Percentiles rank a stretch among this genome's conserved stretches.
Evolutionary conservation across 2,888 invertebrate genomes (phyloP).

Genomic region (Sinhomidia bicolor): DNA sequence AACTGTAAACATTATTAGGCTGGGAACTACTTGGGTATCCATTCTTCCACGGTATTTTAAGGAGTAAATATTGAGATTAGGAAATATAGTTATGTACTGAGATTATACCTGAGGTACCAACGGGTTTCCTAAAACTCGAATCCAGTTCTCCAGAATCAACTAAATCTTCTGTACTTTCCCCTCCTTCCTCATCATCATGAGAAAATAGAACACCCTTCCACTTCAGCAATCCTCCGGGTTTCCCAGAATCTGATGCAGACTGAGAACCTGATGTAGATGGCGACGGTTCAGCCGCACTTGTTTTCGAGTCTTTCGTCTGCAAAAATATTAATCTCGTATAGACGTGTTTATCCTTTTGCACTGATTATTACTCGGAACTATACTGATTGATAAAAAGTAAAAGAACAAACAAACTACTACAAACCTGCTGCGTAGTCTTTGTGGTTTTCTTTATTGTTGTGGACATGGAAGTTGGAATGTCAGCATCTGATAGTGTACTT

Average conservation of each 20-base stretch:
- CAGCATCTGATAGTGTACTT: slow-evolving; percentile 76
- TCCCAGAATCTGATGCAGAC: slow-evolving; percentile 68
- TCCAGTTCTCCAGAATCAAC: slow-evolving; percentile 70
- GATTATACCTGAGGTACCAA: slow-evolving; percentile 66
- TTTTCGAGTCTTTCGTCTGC: slow-evolving; percentile 56
- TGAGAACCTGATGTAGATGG: slow-evolving; percentile 62
- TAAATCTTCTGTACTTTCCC: slow-evolving; percentile 73
- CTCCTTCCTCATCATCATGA: slow-evolving; percentile 84
- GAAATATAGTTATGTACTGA: background rate
- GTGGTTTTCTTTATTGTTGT: slow-evolving; percentile 25
- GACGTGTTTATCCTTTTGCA: slow-evolving; percentile 8
- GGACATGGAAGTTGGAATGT: slow-evolving; percentile 75
- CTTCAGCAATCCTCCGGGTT: slow-evolving; percentile 85
- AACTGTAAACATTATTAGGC: background rate
- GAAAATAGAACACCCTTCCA: slow-evolving; percentile 90
- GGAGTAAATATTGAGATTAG: too few relatives aligned
- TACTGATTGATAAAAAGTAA: background rate
- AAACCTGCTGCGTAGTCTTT: slow-evolving; percentile 69
- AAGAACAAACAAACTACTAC: slow-evolving; percentile 1
- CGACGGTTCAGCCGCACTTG: slow-evolving; percentile 50
- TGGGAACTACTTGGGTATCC: background rate
- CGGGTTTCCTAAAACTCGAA: slow-evolving; percentile 65
- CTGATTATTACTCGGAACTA: background rate
- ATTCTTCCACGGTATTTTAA: too few relatives aligned
- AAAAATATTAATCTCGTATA: slow-evolving; percentile 26